Evolutionary conservation across 2,888 invertebrate species (phyloP), one percentile per base, ranked within the genome.

Genomic region (Clostera curtula): DNA sequence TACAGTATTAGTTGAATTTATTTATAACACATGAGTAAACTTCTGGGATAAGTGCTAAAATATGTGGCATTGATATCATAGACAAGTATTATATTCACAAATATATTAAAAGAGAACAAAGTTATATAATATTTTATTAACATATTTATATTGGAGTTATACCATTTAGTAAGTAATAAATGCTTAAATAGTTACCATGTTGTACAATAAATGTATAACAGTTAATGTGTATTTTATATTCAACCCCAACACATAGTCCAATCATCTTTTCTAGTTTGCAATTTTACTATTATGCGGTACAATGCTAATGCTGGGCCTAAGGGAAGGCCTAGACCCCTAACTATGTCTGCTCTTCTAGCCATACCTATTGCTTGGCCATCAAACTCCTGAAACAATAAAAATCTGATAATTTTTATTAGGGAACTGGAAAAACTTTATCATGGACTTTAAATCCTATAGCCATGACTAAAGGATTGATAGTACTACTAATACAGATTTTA

Each of bases 231-330:
- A n/a, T n/a, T n/a, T n/a, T n/a, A 27, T 27, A 14, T 18, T 54
- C 85, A 91, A 43, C 90, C 85, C 90, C 90, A 91, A 56, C 90
- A 90, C 59, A 90, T 84, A 23, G 87, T 87, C 49, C 88, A 88
- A 62, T 93, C 92, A 60, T 90, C 91, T 50, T 88, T 86, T 48
- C 92, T 85, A 5, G 91, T 89, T 76, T 96, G 96, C 35, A 97
- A 83, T 62, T 91, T 91, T 12, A 93, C 88, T 31, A 96, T 90
- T 30, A 93, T 89, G 27, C 90, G 87, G 56, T 93, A 95, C 19
- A 96, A 87, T 52, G 95, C 93, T 22, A 97, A 83, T 3, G 96
- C 96, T 21, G 95, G 95, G 0, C 97, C 97, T 7, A 97, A 80
- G 37, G 93, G 92, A 10, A 97, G 77, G 19, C 91, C 90, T 35